Evolutionary conservation across 2,888 invertebrate species (phyloP).

Genomic region (Tanypteryx hageni): DNA sequence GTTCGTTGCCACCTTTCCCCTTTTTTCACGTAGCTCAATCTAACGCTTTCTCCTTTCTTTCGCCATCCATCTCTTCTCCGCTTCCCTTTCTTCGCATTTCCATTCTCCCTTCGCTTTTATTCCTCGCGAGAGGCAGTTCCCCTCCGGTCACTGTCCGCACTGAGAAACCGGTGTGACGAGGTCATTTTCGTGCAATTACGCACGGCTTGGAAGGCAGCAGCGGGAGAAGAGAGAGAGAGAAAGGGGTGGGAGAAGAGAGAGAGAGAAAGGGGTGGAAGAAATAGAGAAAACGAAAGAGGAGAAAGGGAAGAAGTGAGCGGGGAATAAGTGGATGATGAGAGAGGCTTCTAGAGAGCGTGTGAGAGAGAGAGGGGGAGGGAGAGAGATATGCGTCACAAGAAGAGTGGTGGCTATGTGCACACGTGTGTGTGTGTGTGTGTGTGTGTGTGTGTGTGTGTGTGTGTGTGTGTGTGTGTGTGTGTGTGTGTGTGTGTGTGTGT

Average conservation of each 20-base stretch:
- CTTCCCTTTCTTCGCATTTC: background rate
- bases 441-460: background rate
- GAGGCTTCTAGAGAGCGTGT: background rate
- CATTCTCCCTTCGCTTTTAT: background rate
- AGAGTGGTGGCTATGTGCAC: background rate
- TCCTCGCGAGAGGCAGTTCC: background rate
- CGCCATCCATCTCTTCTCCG: background rate
- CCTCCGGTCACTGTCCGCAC: constrained; percentile 50
- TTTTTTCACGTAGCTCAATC: background rate
- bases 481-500: too few species aligned
- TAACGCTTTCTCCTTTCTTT: constrained; percentile 34
- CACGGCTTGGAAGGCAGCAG: constrained; percentile 3
- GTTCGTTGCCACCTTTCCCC: constrained; percentile 16
- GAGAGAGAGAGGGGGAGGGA: background rate
- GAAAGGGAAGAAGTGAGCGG: background rate
- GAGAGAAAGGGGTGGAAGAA: background rate
- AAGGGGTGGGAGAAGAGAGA: constrained; percentile 30
- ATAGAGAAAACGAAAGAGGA: background rate
- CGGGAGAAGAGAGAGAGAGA: background rate
- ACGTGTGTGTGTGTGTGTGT: background rate
- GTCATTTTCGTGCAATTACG: constrained; percentile 62
- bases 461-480: background rate
- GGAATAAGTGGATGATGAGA: background rate
- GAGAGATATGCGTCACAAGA: background rate
- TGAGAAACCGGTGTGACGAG: constrained; percentile 62